Evolutionary conservation across 2,797 vertebrate species (phyloP), one percentile per base, ranked within the genome.

Genomic region (Pangasius mekongensis): DNA sequence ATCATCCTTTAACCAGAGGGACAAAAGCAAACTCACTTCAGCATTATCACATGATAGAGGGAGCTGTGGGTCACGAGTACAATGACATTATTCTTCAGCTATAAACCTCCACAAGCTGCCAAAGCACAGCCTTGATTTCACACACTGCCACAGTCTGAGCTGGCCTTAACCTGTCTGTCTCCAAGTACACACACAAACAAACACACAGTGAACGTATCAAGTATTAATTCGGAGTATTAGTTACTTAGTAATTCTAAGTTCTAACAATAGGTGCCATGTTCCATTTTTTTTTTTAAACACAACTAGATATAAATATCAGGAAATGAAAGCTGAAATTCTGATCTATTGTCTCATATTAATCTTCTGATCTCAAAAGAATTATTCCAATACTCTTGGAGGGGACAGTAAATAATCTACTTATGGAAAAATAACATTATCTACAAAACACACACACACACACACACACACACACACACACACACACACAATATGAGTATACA

Each of bases 71-170:
- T 89, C 83, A 89, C 47, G 84, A 87, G 85, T 84, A 95, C 92
- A 95, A 94, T 94, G 89, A 87, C 82, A 85, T 90, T 66, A 91
- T 93, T 95, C 89, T 93, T 80, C 73, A 66, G 87, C 82, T 0
- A 16, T 88, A 87, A 91, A 76, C 91, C 86, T 73, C 74, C 39
- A 91, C 87, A 64, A 66, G 90, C 87, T 56, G 88, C 92, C 84
- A 90, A 92, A 54, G 83, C 91, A 89, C 73, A 60, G 78, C 58
- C 77, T n/a, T 3, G 39, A 54, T 66, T 82, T 49, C 74, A 71
- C 49, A 81, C 39, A 47, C 52, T 67, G 56, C 33, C 69, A 66
- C 58, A 20, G 47, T 36, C 85, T 52, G 64, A 66, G 49, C n/a
- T 39, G 74, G 47, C 62, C 62, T 87, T 71, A 39, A 60, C 58